Conservation (phyloP, 2,113 vertebrate genomes). For the Cheirogaleus medius region DNA sequence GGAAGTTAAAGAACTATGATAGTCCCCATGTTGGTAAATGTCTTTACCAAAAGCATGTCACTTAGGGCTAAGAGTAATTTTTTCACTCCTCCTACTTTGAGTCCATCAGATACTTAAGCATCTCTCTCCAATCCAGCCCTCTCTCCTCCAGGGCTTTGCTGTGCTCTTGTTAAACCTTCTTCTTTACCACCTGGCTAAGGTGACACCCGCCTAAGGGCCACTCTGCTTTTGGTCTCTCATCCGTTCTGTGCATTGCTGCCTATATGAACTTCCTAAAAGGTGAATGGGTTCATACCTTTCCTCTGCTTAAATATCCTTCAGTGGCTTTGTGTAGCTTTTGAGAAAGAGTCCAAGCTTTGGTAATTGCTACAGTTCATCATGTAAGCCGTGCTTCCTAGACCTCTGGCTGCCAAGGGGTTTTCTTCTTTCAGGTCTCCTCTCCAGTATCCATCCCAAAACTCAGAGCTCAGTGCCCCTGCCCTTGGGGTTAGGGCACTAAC, state of each 20-base stretch:
- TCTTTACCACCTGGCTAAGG: neutral
- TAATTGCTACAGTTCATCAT: neutral
- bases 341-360: neutral
- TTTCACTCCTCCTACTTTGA: neutral
- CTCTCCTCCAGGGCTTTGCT: neutral
- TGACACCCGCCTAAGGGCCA: neutral
- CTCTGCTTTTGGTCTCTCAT: neutral
- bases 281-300: neutral
- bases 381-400: neutral
- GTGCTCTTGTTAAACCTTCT: neutral
- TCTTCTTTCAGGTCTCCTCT: neutral
- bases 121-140: too few relatives aligned
- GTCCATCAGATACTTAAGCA: neutral
- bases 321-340: neutral
- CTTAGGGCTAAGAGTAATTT: neutral
- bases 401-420: neutral
- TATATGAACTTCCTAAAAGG: neutral
- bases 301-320: neutral
- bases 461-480: neutral
- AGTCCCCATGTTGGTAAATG: neutral
- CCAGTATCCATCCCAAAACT: neutral
- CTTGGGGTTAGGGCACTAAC: too few relatives aligned
- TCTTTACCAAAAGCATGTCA: neutral
- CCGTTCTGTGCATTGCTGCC: neutral
- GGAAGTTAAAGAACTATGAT: neutral